phyloP scores from a whole-genome alignment of 2,797 vertebrate species.

The Cheirogaleus major region DNA sequence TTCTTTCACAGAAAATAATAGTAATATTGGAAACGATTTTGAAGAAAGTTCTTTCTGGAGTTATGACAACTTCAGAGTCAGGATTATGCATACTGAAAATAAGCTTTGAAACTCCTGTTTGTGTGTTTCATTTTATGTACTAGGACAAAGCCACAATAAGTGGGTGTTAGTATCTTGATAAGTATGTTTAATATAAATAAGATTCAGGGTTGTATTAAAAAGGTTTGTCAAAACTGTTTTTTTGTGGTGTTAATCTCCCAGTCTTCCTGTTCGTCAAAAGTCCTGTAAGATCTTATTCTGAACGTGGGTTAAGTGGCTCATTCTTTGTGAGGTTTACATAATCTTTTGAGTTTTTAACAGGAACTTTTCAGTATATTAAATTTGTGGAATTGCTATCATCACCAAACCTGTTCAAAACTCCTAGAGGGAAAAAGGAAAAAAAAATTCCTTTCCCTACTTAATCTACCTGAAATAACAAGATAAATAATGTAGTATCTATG shows the following conservation, averaged over 20 bases:
- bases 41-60: conserved; percentile 80
- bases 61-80: conserved; percentile 79
- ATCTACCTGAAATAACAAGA: conserved; percentile 55
- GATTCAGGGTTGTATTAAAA: conserved; percentile 67
- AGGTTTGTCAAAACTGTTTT: conserved; percentile 58
- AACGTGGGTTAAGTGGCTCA: conserved; percentile 60
- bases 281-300: conserved; percentile 59
- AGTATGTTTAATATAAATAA: conserved; percentile 63
- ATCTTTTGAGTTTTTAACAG: conserved; percentile 60
- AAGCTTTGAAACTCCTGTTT: conserved; percentile 80
- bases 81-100: conserved; percentile 85
- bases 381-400: conserved; percentile 43
- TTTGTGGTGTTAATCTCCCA: conserved; percentile 25
- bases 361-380: conserved; percentile 51
- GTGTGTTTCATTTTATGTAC: conserved; percentile 75
- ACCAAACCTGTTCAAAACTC: conserved; percentile 52
- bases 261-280: conserved; percentile 54
- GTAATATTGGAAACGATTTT: conserved; percentile 65
- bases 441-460: conserved; percentile 44
- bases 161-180: conserved; percentile 59
- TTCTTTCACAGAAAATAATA: conserved; percentile 66
- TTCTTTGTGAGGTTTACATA: conserved; percentile 51
- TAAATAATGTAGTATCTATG: conserved; percentile 62
- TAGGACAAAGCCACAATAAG: conserved; percentile 73
- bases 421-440: conserved; percentile 34